These are phyloP conservation scores for Tenualosa ilisha DNA, from an alignment of 2,797 vertebrate species.

Conservation along the genomic window DNA sequence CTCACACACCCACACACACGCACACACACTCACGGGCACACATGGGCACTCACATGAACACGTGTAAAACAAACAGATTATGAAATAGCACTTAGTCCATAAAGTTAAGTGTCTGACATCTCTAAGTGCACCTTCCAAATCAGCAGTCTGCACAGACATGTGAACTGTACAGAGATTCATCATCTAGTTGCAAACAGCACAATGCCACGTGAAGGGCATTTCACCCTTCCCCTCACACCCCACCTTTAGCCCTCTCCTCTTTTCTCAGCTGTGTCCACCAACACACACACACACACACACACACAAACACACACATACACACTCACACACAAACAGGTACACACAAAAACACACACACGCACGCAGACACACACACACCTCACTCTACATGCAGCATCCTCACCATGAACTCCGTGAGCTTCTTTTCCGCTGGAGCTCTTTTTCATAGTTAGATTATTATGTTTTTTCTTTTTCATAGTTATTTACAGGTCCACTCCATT, in stretches of 20 bases:
- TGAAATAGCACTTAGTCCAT: background rate
- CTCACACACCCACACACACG: background rate
- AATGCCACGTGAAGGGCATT: too few relatives aligned
- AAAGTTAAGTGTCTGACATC: background rate
- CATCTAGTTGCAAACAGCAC: background rate
- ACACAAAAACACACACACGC: too few relatives aligned
- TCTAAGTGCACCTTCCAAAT: background rate
- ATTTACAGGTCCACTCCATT: too few relatives aligned
- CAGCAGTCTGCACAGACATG: background rate
- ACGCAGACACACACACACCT: too few relatives aligned
- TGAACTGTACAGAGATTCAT: background rate
- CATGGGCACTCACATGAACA: background rate
- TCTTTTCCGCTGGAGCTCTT: too few relatives aligned
- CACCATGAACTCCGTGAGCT: too few relatives aligned
- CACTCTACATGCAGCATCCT: too few relatives aligned
- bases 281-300: too few relatives aligned
- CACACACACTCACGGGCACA: slow-evolving; percentile 31
- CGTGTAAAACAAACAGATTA: background rate
- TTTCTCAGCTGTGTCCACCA: background rate
- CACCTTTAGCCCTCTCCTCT: background rate
- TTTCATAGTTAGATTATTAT: too few relatives aligned
- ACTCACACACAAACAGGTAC: too few relatives aligned
- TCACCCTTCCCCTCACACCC: background rate
- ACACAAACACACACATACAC: background rate
- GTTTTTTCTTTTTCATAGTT: too few relatives aligned